Evolutionary conservation across 2,888 invertebrate species (phyloP).

Genomic region (Scaptomyza polygonia): DNA sequence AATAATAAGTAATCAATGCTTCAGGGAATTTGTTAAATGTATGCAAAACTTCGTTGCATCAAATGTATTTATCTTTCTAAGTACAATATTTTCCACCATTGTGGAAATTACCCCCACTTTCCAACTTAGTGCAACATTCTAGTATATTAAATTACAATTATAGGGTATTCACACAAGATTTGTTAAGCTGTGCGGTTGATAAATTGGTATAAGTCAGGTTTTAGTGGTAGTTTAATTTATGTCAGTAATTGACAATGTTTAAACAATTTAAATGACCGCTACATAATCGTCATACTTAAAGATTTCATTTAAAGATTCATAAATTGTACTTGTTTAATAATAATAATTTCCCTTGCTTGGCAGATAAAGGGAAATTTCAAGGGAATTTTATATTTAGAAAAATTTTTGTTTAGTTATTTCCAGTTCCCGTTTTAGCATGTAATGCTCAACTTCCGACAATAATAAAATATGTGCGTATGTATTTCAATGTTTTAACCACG

Average conservation of each 20-base stretch:
- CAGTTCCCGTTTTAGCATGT: constrained; percentile 4
- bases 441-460: constrained; percentile 2
- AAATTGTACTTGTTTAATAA: background rate
- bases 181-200: constrained; percentile 2
- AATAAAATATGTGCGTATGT: background rate
- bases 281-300: constrained; percentile 7
- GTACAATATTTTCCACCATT: no score
- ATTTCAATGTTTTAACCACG: constrained; percentile 35
- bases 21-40: background rate
- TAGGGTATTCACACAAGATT: constrained; percentile 27
- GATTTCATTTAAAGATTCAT: constrained; percentile 17
- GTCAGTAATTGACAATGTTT: background rate
- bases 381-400: background rate
- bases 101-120: background rate
- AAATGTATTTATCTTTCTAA: background rate
- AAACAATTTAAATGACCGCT: background rate
- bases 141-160: constrained; percentile 3
- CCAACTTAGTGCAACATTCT: background rate
- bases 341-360: constrained; percentile 2
- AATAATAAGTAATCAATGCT: background rate
- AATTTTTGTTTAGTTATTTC: background rate
- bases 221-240: constrained; percentile 1
- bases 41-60: background rate
- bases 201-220: constrained; percentile 16
- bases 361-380: background rate